A percentile compares a stretch with the other conserved stretches of the same genome.
These are phyloP conservation scores for Phthorimaea operculella DNA, from an alignment of 1,140 invertebrate genomes.

Conservation along the genomic window DNA sequence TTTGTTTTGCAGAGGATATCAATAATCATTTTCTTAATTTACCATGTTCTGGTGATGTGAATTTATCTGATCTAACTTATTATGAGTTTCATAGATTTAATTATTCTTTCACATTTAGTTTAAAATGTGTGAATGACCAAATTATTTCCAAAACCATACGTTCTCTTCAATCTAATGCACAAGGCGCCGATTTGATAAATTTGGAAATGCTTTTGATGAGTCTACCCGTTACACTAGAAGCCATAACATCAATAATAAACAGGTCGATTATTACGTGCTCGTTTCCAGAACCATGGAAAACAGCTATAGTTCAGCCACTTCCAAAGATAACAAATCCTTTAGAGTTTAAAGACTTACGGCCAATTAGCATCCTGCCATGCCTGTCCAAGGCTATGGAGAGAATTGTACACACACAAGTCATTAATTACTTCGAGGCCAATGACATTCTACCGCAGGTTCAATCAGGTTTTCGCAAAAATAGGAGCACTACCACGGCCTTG, in stretches of 20 bases:
- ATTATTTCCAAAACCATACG: too few species aligned
- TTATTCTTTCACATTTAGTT: too few species aligned
- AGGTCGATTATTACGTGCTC: not conserved
- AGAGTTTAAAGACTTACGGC: not conserved
- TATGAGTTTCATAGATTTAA: too few species aligned
- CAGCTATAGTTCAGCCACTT: not conserved
- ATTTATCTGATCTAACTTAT: too few species aligned
- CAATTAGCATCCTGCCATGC: conserved; percentile 8
- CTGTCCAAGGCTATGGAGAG: conserved; percentile 8
- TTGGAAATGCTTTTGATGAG: conserved; percentile 7
- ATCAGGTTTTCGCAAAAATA: conserved; percentile 6
- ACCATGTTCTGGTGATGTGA: too few species aligned
- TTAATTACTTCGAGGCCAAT: not conserved
- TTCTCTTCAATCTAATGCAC: conserved; percentile 1
- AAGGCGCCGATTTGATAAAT: not conserved
- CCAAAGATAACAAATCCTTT: conserved; percentile 4
- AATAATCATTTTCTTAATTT: too few species aligned
- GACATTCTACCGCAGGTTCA: not conserved
- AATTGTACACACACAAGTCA: conserved; percentile 5
- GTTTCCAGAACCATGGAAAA: conserved; percentile 1
- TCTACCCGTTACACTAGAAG: not conserved
- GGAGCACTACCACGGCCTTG: not conserved
- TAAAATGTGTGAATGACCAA: too few species aligned
- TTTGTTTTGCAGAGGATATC: too few species aligned
- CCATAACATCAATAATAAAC: conserved; percentile 2